These are phyloP conservation scores for Epizoanthus fatuus DNA, from an alignment of 92 coral and sea anemone genomes.

Conservation along the genomic window DNA sequence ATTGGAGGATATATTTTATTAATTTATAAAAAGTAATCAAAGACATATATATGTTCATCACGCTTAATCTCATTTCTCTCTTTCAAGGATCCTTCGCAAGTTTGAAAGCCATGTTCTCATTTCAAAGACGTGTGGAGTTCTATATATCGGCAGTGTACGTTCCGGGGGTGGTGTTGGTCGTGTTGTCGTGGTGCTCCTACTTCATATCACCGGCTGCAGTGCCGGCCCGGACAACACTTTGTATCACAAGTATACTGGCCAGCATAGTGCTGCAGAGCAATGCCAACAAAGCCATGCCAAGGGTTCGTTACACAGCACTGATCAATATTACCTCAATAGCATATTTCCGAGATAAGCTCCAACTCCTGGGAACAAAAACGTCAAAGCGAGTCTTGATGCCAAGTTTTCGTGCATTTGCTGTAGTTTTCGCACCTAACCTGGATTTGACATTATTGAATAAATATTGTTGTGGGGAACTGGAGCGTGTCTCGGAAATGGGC, in stretches of 20 bases:
- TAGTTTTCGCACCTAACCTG: no score
- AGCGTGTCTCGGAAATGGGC: no score
- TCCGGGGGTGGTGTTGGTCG: constrained; percentile 38
- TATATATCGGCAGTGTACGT: constrained; percentile 27
- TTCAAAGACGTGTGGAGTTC: constrained; percentile 33
- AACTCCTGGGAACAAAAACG: no score
- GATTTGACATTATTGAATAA: background rate
- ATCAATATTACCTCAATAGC: background rate
- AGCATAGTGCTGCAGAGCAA: constrained; percentile 24
- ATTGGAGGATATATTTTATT: no score
- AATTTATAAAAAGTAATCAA: no score
- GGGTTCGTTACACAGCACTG: constrained; percentile 8
- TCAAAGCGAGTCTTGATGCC: no score
- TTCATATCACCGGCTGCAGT: constrained; percentile 41
- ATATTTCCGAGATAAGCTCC: no score
- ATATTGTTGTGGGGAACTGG: background rate
- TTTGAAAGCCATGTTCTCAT: constrained; percentile 16
- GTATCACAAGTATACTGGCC: constrained; percentile 23
- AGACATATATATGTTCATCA: no score
- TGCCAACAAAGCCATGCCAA: constrained; percentile 38
- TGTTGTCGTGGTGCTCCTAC: constrained; percentile 28
- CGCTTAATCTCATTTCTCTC: no score
- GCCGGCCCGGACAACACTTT: constrained; percentile 26
- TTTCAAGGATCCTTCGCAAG: constrained; percentile 37
- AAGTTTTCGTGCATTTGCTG: no score